These are phyloP conservation scores for Dendrolimus punctatus DNA, from an alignment of 1,140 invertebrate species.

Conservation along the genomic window DNA sequence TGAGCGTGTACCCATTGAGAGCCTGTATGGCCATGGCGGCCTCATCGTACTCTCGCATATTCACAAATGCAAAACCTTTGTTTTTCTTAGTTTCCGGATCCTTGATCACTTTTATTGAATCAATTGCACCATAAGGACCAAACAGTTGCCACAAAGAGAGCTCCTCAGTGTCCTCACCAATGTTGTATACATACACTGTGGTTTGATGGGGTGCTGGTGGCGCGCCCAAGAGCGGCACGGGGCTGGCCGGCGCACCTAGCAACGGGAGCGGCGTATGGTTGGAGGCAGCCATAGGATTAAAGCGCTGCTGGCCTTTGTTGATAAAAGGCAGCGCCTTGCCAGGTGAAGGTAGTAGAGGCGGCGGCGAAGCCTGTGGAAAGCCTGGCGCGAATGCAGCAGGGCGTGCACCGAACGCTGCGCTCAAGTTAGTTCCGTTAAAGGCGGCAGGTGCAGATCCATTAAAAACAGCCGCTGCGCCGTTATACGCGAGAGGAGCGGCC, in stretches of 20 bases:
- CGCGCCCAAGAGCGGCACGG: constrained; percentile 51
- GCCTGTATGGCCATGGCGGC: constrained; percentile 97
- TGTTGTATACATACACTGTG: constrained; percentile 89
- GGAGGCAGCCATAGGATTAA: constrained; percentile 65
- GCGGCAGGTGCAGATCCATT: constrained; percentile 40
- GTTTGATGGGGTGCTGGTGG: constrained; percentile 55
- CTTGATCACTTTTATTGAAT: constrained; percentile 98
- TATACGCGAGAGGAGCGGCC: constrained; percentile 41
- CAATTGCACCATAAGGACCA: constrained; percentile 98
- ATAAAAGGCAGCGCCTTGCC: constrained; percentile 68
- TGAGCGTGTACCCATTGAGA: constrained; percentile 97
- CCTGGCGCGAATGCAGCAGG: constrained; percentile 47
- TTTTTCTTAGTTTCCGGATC: constrained; percentile 99
- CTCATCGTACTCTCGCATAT: constrained; percentile 99
- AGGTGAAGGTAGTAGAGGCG: constrained; percentile 60
- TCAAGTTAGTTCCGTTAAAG: constrained; percentile 52
- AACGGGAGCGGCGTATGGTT: constrained; percentile 59
- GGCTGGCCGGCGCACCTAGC: constrained; percentile 56
- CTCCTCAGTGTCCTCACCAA: constrained; percentile 98
- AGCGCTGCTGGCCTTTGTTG: constrained; percentile 68
- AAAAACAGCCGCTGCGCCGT: constrained; percentile 46
- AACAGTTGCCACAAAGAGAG: constrained; percentile 99
- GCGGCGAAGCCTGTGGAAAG: constrained; percentile 58
- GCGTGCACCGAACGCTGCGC: constrained; percentile 48
- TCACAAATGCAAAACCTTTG: constrained; percentile 99